These are phyloP conservation scores for Microctenopoma lineatum DNA, from an alignment of 2,797 vertebrate species.

Conservation along the genomic window DNA sequence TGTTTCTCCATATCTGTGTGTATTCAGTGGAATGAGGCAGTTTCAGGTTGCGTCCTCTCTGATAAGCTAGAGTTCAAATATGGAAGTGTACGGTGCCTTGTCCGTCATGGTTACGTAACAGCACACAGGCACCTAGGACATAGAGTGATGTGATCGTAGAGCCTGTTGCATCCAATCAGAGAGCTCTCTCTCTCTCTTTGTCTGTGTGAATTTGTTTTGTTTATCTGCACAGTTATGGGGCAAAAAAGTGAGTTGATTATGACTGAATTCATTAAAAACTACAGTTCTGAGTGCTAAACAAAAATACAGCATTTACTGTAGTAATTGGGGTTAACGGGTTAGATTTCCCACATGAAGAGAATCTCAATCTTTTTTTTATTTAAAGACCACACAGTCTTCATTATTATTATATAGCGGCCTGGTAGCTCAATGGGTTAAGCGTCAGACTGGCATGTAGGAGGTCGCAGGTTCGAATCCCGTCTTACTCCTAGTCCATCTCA, in stretches of 20 bases:
- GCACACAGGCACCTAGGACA: constrained; percentile 17
- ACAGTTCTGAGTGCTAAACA: background rate
- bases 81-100: constrained; percentile 44
- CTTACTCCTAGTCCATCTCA: no score
- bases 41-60: background rate
- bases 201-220: background rate
- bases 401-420: no score
- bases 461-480: no score
- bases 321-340: background rate
- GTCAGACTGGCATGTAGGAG: no score
- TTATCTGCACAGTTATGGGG: constrained; percentile 8
- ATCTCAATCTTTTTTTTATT: background rate
- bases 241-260: background rate
- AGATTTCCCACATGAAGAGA: no score
- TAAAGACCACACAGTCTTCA: no score
- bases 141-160: constrained; percentile 54
- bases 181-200: background rate
- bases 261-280: background rate
- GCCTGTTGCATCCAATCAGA: constrained; percentile 47
- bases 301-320: background rate
- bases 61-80: constrained; percentile 14
- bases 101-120: constrained; percentile 56
- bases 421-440: no score
- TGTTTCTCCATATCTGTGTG: background rate
- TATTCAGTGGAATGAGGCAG: background rate